Conservation (phyloP, 2,888 invertebrate genomes). For the Stomorhina lunata region DNA sequence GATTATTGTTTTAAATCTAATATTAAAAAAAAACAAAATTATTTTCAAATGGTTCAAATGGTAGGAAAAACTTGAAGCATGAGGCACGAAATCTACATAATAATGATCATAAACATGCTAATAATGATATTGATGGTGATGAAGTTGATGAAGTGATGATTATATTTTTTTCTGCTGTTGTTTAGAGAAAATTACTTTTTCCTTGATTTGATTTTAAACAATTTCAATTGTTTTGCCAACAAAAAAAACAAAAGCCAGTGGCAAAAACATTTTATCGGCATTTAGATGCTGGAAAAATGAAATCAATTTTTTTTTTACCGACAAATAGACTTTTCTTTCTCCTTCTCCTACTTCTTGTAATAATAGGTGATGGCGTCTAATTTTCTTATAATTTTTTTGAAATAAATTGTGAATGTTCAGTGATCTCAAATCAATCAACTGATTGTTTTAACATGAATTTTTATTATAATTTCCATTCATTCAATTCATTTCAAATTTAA, state of each 20-base stretch:
- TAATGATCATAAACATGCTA: neutral
- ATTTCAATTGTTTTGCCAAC: conserved; percentile 5
- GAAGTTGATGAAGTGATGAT: neutral
- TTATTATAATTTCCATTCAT: neutral
- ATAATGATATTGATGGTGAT: neutral
- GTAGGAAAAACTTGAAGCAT: conserved; percentile 23
- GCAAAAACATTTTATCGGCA: neutral
- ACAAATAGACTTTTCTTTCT: neutral
- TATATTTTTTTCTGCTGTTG: neutral
- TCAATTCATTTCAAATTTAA: neutral
- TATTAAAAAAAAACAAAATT: no score
- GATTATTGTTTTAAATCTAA: conserved; percentile 4
- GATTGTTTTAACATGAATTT: conserved; percentile 39
- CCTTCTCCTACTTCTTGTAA: neutral
- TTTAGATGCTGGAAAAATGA: no score
- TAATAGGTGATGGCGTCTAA: neutral
- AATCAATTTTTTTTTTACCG: neutral
- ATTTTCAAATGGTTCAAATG: no score
- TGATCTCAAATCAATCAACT: conserved; percentile 58
- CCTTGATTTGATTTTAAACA: conserved; percentile 35
- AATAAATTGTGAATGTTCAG: conserved; percentile 31
- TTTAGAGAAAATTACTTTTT: conserved; percentile 43
- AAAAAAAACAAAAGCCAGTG: no score
- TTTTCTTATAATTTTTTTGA: conserved; percentile 2
- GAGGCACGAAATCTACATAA: conserved; percentile 29